Evolutionary conservation across 92 coral and sea anemone genomes (phyloP).

Genomic region (Phenganax stokvisi): DNA sequence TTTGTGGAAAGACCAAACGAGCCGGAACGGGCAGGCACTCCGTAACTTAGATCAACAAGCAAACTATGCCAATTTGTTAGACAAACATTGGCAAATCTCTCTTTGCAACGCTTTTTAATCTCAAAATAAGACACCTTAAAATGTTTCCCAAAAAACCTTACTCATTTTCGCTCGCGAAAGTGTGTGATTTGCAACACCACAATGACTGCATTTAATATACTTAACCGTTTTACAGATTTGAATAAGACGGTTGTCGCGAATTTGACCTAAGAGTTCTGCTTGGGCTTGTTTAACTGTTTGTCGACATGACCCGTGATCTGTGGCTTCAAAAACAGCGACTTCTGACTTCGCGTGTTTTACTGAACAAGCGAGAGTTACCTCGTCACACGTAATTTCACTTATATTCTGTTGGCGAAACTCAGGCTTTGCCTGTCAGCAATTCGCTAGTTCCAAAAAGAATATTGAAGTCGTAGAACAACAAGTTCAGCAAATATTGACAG

Average conservation of each 20-base stretch:
- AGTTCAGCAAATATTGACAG: slow-evolving; percentile 27
- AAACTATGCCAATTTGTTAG: slow-evolving; percentile 6
- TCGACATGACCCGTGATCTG: not conserved
- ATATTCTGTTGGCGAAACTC: not conserved
- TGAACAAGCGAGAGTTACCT: not conserved
- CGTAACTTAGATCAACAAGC: slow-evolving; percentile 21
- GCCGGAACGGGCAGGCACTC: slow-evolving; percentile 29
- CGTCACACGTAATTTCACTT: slow-evolving; percentile 23
- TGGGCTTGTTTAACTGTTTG: slow-evolving; percentile 10
- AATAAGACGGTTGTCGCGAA: not conserved
- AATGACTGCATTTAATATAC: slow-evolving; percentile 4
- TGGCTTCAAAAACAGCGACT: not conserved
- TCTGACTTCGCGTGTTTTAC: slow-evolving; percentile 20
- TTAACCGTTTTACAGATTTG: slow-evolving; percentile 9
- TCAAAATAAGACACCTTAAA: not conserved
- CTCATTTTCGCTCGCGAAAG: not conserved
- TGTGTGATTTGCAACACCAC: slow-evolving; percentile 14
- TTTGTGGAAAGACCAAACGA: slow-evolving; percentile 29
- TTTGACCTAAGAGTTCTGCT: not conserved
- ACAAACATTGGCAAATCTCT: not conserved
- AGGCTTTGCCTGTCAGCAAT: not conserved
- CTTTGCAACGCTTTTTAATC: not conserved
- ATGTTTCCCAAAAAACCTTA: not conserved
- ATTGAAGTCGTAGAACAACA: slow-evolving; percentile 8
- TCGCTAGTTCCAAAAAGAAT: slow-evolving; percentile 12